Evolutionary conservation across 2,113 vertebrate genomes (phyloP).

Genomic region (Aegithalos caudatus): DNA sequence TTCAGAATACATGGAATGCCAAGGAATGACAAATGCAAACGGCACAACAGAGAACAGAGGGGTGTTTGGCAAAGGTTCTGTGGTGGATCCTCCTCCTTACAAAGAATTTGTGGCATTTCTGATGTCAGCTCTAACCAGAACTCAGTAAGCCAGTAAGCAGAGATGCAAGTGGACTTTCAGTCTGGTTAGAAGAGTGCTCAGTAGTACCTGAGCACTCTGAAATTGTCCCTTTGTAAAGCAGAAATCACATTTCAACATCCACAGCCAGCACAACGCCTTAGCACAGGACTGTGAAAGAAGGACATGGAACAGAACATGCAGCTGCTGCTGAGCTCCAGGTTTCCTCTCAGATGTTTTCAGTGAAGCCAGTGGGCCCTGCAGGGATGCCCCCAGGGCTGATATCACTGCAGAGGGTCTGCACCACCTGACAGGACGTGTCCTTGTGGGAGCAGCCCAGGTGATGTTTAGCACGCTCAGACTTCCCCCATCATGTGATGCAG

Average conservation of each 20-base stretch:
- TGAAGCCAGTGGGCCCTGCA: background rate
- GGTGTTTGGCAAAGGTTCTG: background rate
- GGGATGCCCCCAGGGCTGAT: background rate
- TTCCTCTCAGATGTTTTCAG: background rate
- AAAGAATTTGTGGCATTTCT: background rate
- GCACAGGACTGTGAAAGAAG: background rate
- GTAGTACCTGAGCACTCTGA: background rate
- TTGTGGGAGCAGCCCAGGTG: background rate
- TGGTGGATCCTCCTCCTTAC: background rate
- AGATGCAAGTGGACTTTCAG: background rate
- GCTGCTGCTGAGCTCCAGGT: background rate
- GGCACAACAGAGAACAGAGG: background rate
- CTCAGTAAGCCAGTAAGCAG: background rate
- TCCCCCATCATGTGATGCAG: background rate
- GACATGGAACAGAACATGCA: accelerated
- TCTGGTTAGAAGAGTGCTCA: background rate
- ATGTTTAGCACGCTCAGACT: background rate
- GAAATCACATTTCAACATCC: background rate
- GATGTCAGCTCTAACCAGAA: background rate
- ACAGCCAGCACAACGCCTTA: background rate
- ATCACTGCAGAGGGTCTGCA: background rate
- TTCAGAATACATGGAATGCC: background rate
- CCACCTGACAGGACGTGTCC: background rate
- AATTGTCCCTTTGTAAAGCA: background rate
- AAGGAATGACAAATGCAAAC: background rate